phyloP scores from a whole-genome alignment of 2,797 vertebrate species.

The Schizopygopsis pylzovi region DNA sequence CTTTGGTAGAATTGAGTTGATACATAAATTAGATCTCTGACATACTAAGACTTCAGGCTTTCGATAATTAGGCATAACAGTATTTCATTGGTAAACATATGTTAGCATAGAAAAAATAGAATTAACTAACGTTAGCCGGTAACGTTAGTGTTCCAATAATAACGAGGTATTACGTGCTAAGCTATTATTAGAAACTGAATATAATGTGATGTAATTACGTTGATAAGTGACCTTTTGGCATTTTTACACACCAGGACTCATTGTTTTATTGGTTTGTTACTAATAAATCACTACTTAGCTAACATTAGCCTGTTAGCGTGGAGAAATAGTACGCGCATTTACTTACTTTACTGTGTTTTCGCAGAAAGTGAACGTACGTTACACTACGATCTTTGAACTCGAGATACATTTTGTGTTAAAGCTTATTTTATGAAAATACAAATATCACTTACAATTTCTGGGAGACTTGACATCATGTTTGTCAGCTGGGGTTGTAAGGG shows the following conservation, averaged over 20 bases:
- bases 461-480: background rate
- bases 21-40: background rate
- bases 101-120: background rate
- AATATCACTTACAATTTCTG: constrained; percentile 14
- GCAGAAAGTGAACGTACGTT: background rate
- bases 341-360: too few relatives aligned
- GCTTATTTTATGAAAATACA: background rate
- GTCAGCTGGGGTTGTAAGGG: constrained; percentile 16
- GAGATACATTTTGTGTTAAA: background rate
- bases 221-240: background rate
- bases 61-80: background rate
- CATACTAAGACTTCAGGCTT: background rate
- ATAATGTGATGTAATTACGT: background rate
- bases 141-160: background rate
- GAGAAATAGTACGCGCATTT: background rate
- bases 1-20: background rate
- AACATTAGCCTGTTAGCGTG: constrained; percentile 25
- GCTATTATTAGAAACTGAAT: background rate
- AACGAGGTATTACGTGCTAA: background rate
- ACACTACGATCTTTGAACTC: background rate
- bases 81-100: background rate
- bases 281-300: constrained; percentile 27
- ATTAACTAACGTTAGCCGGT: too few relatives aligned
- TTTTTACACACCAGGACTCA: background rate
- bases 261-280: background rate